Percentiles rank a stretch among this genome's conserved stretches.
Evolutionary conservation across 37 sponge, comb jelly and placozoan genomes (phyloP).

Genomic region (Halichondria panicea): DNA sequence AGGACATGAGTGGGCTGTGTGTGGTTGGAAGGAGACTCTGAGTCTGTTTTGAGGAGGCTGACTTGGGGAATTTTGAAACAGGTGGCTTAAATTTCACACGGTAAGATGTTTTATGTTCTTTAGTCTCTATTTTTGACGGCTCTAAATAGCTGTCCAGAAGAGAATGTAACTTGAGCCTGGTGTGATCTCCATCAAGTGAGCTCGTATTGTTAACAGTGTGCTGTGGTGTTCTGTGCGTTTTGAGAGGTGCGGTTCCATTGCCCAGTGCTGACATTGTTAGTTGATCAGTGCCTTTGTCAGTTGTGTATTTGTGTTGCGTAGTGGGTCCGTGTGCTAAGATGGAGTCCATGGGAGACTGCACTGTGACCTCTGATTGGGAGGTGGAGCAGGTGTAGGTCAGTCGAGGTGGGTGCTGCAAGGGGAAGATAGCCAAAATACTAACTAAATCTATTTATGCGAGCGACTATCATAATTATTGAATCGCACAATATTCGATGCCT

Average conservation of each 20-base stretch:
- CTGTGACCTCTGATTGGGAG: conserved; percentile 40
- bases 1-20: background rate
- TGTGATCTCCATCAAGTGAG: background rate
- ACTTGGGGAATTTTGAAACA: conserved; percentile 3
- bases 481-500: too few relatives aligned
- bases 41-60: background rate
- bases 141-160: conserved; percentile 15
- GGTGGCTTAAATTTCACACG: conserved; percentile 28
- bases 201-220: background rate
- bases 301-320: background rate
- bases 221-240: background rate
- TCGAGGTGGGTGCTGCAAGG: conserved; percentile 39
- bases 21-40: background rate
- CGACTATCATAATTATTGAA: too few relatives aligned
- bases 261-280: background rate
- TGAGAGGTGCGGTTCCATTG: background rate
- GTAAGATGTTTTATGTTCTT: background rate
- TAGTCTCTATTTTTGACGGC: background rate
- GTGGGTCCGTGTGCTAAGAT: conserved; percentile 1
- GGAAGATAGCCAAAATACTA: too few relatives aligned
- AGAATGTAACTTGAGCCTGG: conserved; percentile 14
- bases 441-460: too few relatives aligned
- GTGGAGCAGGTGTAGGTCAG: conserved; percentile 49
- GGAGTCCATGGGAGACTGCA: conserved; percentile 53
- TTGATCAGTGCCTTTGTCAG: background rate